Evolutionary conservation across 1,140 invertebrate genomes (phyloP).

Genomic region (Ooceraea biroi): DNA sequence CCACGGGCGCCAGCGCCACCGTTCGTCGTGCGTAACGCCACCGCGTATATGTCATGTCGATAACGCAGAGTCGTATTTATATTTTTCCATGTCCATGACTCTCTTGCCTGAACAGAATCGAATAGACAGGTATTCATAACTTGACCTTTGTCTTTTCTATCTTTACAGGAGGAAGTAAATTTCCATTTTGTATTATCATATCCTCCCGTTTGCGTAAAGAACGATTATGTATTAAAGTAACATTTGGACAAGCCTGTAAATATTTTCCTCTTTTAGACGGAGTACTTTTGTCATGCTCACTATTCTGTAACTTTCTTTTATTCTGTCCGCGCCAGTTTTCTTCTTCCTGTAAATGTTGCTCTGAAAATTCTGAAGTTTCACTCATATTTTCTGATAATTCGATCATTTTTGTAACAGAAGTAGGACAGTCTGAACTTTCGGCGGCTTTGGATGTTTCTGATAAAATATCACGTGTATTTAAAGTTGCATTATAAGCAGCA

Average conservation of each 20-base stretch:
- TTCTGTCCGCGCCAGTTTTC: slow-evolving; percentile 23
- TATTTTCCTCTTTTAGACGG: slow-evolving; percentile 22
- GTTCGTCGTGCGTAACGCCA: too few relatives aligned
- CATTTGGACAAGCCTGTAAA: background rate
- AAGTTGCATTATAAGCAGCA: slow-evolving; percentile 14
- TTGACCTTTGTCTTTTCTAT: background rate
- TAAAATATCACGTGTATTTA: background rate
- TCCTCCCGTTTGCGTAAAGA: background rate
- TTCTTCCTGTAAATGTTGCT: slow-evolving; percentile 18
- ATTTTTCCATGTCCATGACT: too few relatives aligned
- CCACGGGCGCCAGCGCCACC: too few relatives aligned
- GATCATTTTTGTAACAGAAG: background rate
- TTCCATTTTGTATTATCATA: slow-evolving; percentile 8
- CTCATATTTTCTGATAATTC: background rate
- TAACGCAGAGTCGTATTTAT: too few relatives aligned
- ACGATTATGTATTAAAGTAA: slow-evolving; percentile 12
- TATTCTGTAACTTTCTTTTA: background rate
- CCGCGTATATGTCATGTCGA: too few relatives aligned
- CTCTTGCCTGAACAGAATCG: too few relatives aligned
- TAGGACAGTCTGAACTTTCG: slow-evolving; percentile 5
- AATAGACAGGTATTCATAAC: slow-evolving; percentile 36
- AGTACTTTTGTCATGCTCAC: background rate
- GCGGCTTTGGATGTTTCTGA: background rate
- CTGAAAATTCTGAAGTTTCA: background rate
- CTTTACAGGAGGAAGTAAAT: slow-evolving; percentile 19